Base-by-base conservation (phyloP, 2,797 vertebrate genomes). In the Ispidina lecontei region DNA sequence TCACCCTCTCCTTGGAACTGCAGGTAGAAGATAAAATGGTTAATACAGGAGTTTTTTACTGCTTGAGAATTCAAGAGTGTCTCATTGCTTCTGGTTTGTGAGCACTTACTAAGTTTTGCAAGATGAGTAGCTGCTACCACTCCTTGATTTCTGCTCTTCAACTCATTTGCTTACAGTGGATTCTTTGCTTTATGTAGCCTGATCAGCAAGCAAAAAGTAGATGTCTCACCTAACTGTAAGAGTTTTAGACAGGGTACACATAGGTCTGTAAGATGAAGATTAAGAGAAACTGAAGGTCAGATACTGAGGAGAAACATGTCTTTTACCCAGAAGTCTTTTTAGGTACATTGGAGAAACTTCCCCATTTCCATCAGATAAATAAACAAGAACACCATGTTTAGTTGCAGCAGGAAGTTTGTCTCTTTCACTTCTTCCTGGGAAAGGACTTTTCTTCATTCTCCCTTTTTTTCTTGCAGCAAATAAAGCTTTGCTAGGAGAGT, bases 391-490 rank as follows among this genome's bases (percentile, higher is more conserved):
- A 86, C 16, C 19, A 5, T 43, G 14, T 69, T 72, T 86, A 78
- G 56, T 43, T 14, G 77, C 39, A 90, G 79, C 92, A 69, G 84
- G 79, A 91, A 90, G 64, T 72, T 91, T 90, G 22, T 62, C 82
- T 92, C 58, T 83, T 73, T 78, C 58, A 44, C 60, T 91, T 89
- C 69, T 93, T 91, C 60, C 76, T 77, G 84, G 62, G 69, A 92
- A 83, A 74, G 46, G 43, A 47, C 18, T 89, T 87, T 52, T 92
- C 65, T 77, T 68, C 44, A n/a, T 71, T 87, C 18, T 62, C 67
- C 86, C 23, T 37, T 37, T 37, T 39, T 78, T 87, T 52, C 47
- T n/a, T 86, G 63, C 26, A 41, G 26, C 35, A 74, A 84, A 72
- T 43, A 75, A 78, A 75, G 21, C 14, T 74, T 39, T 85, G 26